phyloP scores from a whole-genome alignment of 92 coral and sea anemone species.

The Phenganax subtilis region DNA sequence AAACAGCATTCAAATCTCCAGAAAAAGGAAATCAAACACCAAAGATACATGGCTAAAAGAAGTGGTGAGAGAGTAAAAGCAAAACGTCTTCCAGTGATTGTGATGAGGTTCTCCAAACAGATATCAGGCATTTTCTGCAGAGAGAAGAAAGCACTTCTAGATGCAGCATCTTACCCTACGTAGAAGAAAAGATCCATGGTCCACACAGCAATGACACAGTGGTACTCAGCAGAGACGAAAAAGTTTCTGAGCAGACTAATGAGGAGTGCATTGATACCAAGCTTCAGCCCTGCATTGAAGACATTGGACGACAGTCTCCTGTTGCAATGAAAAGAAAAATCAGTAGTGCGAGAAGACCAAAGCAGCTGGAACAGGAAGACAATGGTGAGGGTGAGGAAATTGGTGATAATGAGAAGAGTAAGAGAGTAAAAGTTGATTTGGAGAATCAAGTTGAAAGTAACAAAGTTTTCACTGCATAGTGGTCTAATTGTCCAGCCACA shows the following conservation, averaged over 20 bases:
- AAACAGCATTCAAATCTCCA: background rate
- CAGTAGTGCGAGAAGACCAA: background rate
- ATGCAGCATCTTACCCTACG: background rate
- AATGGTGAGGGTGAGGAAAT: background rate
- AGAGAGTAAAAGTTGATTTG: background rate
- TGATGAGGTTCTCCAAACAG: conserved; percentile 4
- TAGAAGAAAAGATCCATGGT: background rate
- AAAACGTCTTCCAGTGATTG: conserved; percentile 22
- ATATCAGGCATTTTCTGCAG: background rate
- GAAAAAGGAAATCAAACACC: conserved; percentile 13
- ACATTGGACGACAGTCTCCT: too few relatives aligned
- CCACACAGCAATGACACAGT: conserved; percentile 3
- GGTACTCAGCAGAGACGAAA: background rate
- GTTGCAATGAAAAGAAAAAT: background rate
- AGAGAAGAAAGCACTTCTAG: background rate
- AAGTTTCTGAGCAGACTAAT: background rate
- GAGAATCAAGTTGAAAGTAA: background rate
- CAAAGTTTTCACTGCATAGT: too few relatives aligned
- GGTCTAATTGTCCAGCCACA: background rate
- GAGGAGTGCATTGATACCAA: background rate
- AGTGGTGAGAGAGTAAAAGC: conserved; percentile 20
- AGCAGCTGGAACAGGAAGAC: background rate
- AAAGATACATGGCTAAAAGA: conserved; percentile 22
- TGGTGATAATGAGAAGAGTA: background rate
- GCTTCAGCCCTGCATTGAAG: too few relatives aligned